Evolutionary conservation across 2,888 invertebrate genomes (phyloP).

Genomic region (Drosophila austrosaltans): DNA sequence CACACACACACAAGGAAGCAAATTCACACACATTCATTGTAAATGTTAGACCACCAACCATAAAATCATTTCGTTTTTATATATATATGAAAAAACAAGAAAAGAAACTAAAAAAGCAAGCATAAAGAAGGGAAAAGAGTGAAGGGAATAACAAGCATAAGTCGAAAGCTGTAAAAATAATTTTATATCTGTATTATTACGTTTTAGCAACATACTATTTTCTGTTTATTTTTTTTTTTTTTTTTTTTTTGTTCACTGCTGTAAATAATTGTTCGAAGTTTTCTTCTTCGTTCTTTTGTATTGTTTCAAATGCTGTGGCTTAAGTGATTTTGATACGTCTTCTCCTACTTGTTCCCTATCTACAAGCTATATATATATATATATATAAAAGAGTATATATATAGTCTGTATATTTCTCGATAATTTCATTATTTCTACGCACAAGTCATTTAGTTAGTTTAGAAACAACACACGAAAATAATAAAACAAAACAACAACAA

Average conservation of each 20-base stretch:
- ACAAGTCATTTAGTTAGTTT: conserved; percentile 70
- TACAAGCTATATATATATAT: conserved; percentile 21
- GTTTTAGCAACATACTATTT: conserved; percentile 52
- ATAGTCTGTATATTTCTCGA: conserved; percentile 13
- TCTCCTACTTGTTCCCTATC: conserved; percentile 26
- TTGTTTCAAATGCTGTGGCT: conserved; percentile 44
- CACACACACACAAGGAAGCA: conserved; percentile 10
- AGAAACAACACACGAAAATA: conserved; percentile 33
- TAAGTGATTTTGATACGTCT: conserved; percentile 61
- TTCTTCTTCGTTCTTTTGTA: conserved; percentile 56
- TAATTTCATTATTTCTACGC: conserved; percentile 51
- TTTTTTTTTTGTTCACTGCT: conserved; percentile 59
- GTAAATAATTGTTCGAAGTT: conserved; percentile 67
- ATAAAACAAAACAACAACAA: conserved; percentile 29
- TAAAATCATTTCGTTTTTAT: conserved; percentile 67
- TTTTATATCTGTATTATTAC: conserved; percentile 66
- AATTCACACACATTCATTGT: conserved; percentile 41
- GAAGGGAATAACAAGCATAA: conserved; percentile 37
- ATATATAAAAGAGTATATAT: conserved; percentile 22
- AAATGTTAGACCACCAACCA: conserved; percentile 56
- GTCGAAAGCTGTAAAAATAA: conserved; percentile 64
- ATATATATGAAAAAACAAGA: conserved; percentile 29
- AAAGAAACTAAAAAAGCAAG: not conserved
- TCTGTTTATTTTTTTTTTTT: too few relatives aligned
- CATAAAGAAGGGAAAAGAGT: conserved; percentile 19